Percentiles rank a stretch among this genome's conserved stretches.
Conservation (phyloP, 1,140 invertebrate species). For the Leptopilina boulardi region DNA sequence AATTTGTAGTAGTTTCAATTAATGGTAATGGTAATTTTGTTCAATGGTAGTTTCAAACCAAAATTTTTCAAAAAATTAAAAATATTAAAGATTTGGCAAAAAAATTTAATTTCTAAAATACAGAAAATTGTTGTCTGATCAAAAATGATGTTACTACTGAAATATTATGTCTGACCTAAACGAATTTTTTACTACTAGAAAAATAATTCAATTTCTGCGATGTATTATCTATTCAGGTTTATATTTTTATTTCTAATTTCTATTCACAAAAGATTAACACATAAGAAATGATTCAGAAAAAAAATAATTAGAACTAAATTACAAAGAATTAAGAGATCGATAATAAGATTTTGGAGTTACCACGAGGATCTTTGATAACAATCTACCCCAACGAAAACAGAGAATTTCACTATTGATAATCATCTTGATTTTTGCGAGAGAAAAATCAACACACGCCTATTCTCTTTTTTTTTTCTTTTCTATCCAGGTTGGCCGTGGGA, state of each 20-base stretch:
- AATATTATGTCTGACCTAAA: no score
- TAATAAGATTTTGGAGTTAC: slow-evolving; percentile 4
- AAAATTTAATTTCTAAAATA: no score
- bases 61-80: no score
- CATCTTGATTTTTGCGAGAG: slow-evolving; percentile 19
- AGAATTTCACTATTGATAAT: slow-evolving; percentile 7
- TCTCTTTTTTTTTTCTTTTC: neutral
- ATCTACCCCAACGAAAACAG: neutral
- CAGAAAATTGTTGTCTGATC: no score
- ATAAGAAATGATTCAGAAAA: neutral
- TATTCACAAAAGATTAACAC: neutral
- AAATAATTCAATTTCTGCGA: no score
- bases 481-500: slow-evolving; percentile 21
- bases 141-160: no score
- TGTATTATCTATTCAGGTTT: no score
- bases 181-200: no score
- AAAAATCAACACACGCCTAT: slow-evolving; percentile 18
- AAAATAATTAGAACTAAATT: neutral
- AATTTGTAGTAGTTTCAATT: no score
- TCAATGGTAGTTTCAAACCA: no score
- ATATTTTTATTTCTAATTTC: neutral
- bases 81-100: no score
- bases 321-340: neutral
- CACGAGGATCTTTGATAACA: slow-evolving; percentile 17
- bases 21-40: no score